phyloP scores from a whole-genome alignment of 2,888 invertebrate species.

The Amorpha juglandis region DNA sequence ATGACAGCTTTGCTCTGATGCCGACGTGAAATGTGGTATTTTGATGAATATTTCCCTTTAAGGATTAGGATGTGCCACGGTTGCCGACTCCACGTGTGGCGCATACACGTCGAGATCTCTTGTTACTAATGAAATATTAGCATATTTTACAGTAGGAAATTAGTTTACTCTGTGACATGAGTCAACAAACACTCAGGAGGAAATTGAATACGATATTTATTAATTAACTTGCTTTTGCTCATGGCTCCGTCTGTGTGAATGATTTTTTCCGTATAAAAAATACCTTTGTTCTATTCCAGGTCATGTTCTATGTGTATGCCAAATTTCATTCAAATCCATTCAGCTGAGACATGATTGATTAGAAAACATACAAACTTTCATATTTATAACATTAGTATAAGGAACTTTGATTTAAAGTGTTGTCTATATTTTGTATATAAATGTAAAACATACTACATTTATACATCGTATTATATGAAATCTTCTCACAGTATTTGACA shows the following conservation, averaged over 20 bases:
- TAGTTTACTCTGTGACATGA: slow-evolving; percentile 12
- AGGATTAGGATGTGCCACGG: slow-evolving; percentile 4
- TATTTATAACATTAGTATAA: no score
- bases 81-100: slow-evolving; percentile 11
- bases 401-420: no score
- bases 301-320: no score
- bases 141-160: slow-evolving; percentile 17
- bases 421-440: no score
- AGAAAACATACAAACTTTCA: no score
- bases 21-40: slow-evolving; percentile 23
- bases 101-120: neutral
- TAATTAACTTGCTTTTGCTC: slow-evolving; percentile 7
- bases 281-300: no score
- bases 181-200: neutral
- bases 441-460: no score
- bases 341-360: no score
- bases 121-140: slow-evolving; percentile 15
- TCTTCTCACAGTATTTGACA: neutral
- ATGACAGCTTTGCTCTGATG: slow-evolving; percentile 16
- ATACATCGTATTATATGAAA: neutral
- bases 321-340: no score
- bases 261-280: no score
- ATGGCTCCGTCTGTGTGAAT: no score
- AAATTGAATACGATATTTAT: neutral
- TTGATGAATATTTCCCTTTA: slow-evolving; percentile 25